Evolutionary conservation across 2,888 invertebrate species (phyloP).

Genomic region (Adelphocoris suturalis): DNA sequence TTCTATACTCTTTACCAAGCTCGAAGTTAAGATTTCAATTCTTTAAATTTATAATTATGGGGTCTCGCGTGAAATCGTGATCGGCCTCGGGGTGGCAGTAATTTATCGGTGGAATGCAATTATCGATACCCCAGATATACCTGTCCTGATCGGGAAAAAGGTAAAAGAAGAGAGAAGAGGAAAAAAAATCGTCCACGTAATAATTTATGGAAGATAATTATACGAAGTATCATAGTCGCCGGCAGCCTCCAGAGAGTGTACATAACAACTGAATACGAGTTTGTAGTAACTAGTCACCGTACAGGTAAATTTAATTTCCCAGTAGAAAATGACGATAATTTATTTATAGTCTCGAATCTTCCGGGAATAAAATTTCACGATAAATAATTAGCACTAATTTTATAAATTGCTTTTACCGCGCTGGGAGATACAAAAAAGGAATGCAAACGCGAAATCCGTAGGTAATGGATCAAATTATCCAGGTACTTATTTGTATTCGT

Average conservation of each 20-base stretch:
- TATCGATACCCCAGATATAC: slow-evolving; percentile 53
- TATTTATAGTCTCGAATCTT: neutral
- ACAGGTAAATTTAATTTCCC: neutral
- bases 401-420: too few relatives aligned
- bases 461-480: too few relatives aligned
- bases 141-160: neutral
- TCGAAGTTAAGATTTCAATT: slow-evolving; percentile 43
- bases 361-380: neutral
- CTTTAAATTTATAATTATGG: slow-evolving; percentile 43
- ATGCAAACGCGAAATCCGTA: too few relatives aligned
- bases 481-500: too few relatives aligned
- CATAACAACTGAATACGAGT: neutral
- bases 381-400: too few relatives aligned
- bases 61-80: slow-evolving; percentile 46
- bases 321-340: neutral
- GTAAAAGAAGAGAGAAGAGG: neutral
- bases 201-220: slow-evolving; percentile 50
- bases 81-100: slow-evolving; percentile 33
- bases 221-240: slow-evolving; percentile 34
- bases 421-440: too few relatives aligned
- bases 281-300: neutral
- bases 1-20: neutral
- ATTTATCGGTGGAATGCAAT: slow-evolving; percentile 47
- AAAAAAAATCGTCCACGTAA: slow-evolving; percentile 22
- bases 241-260: neutral